Conservation (phyloP, 1,140 invertebrate species). For the Hermetia illucens region DNA sequence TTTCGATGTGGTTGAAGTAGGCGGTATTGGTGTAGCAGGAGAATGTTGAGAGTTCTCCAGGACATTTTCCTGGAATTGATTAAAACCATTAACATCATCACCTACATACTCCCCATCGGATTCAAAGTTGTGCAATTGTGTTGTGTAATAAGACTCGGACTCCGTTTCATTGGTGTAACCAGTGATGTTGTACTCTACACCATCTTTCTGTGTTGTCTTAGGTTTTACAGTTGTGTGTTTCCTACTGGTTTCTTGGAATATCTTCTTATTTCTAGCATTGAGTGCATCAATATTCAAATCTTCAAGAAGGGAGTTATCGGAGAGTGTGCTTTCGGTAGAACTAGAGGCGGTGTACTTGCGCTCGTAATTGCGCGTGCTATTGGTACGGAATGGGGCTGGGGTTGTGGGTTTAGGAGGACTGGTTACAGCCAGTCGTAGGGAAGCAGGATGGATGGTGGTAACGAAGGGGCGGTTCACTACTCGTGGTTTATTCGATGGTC, state of each 20-base stretch:
- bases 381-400: constrained; percentile 22
- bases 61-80: constrained; percentile 5
- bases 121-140: not conserved
- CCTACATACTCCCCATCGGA: not conserved
- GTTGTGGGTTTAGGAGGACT: constrained; percentile 16
- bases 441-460: not conserved
- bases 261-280: constrained; percentile 35
- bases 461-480: constrained; percentile 15
- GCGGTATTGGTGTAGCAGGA: constrained; percentile 12
- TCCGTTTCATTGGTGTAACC: too few relatives aligned
- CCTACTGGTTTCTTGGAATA: constrained; percentile 33
- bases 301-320: constrained; percentile 24
- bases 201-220: constrained; percentile 8
- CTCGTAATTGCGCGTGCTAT: constrained; percentile 22
- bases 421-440: not conserved
- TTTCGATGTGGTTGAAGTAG: constrained; percentile 25
- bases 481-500: constrained; percentile 15
- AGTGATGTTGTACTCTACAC: constrained; percentile 2
- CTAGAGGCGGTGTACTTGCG: constrained; percentile 22
- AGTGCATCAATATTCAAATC: constrained; percentile 31
- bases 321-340: constrained; percentile 14
- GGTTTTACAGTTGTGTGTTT: constrained; percentile 26
- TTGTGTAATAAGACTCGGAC: constrained; percentile 1
- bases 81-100: constrained; percentile 5
- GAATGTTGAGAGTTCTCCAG: constrained; percentile 10